Percentiles rank a stretch among this genome's conserved stretches.
Evolutionary conservation across 2,888 invertebrate species (phyloP).

Genomic region (Caenorhabditis angaria): DNA sequence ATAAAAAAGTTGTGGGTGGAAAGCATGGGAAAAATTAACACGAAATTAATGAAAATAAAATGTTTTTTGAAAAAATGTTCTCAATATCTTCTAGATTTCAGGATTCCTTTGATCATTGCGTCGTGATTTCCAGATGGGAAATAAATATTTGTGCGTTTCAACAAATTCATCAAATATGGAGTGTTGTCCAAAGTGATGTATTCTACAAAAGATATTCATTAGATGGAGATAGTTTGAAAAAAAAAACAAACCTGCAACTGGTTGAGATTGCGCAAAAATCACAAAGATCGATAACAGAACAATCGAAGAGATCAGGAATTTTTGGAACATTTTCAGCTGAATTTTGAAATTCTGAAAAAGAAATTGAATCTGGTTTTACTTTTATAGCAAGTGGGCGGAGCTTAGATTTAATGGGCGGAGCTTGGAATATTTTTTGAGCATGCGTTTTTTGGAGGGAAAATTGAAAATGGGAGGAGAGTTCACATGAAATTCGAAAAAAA

Average conservation of each 20-base stretch:
- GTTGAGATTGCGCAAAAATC: not conserved
- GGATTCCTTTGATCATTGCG: conserved; percentile 42
- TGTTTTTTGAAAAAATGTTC: too few species aligned
- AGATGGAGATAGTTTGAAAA: not conserved
- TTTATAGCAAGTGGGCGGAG: too few species aligned
- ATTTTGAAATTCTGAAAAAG: not conserved
- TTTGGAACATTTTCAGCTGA: not conserved
- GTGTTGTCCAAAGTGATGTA: not conserved
- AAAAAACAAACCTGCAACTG: not conserved
- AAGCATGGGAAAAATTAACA: too few species aligned
- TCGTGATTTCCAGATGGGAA: conserved; percentile 40
- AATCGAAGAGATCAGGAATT: not conserved
- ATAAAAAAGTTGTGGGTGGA: too few species aligned
- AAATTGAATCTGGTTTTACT: too few species aligned
- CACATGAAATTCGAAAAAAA: not conserved
- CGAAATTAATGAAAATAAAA: too few species aligned
- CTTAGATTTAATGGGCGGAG: not conserved
- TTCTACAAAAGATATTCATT: not conserved
- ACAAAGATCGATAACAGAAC: not conserved
- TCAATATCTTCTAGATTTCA: conserved; percentile 39
- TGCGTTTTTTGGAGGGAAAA: not conserved
- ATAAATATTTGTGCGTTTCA: not conserved
- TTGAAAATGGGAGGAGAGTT: not conserved
- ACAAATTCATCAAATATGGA: not conserved
- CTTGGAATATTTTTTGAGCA: not conserved